Evolutionary conservation across 2,888 invertebrate species (phyloP), one percentile per base, ranked within the genome.

Genomic region (Ichneumon xanthorius): DNA sequence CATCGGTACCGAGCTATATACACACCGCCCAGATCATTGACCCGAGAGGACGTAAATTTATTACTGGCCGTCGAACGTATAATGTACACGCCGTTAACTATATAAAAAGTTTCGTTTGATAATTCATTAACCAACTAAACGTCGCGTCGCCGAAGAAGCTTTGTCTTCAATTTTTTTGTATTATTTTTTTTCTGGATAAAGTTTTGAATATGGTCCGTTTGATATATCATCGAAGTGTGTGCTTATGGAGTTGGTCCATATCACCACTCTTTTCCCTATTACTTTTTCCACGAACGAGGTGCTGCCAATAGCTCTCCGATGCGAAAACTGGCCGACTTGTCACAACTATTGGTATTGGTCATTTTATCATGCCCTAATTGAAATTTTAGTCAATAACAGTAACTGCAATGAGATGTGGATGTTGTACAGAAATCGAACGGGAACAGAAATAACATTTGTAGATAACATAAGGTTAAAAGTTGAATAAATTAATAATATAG

Each of bases 41-140:
- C 58, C 58, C 11, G 26, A 26, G 4, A 11, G 4, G 5, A 58
- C 58, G 58, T 22, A 26, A 22, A 26, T 26, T 26, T 9, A 58
- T 58, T 58, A 22, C 26, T 26, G 58, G 58, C 22, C 14, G 26
- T 58, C 26, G 58, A 9, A 58, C 22, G 22, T 6, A 7, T 3
- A 9, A 58, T 14, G 4, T 55, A 55, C 7, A 22, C 9, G 58
- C 11, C 26, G 9, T 22, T 14, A 4, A 9, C 58, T 5, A 22
- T 58, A 22, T 14, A 11, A 26, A 58, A 58, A 22, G 9, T 2
- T 5, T 58, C 58, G 63, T 80, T 65, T 33, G 75, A 68, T 76
- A 71, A 82, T 71, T 70, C 3, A 30, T 70, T 9, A 26, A 68
- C 70, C 33, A 50, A 14, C 7, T 16, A n/a, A 53, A 58, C 19